A percentile compares a stretch with the other conserved stretches of the same genome.
phyloP scores from a whole-genome alignment of 2,797 vertebrate genomes.

The Phylloscopus collybita region DNA sequence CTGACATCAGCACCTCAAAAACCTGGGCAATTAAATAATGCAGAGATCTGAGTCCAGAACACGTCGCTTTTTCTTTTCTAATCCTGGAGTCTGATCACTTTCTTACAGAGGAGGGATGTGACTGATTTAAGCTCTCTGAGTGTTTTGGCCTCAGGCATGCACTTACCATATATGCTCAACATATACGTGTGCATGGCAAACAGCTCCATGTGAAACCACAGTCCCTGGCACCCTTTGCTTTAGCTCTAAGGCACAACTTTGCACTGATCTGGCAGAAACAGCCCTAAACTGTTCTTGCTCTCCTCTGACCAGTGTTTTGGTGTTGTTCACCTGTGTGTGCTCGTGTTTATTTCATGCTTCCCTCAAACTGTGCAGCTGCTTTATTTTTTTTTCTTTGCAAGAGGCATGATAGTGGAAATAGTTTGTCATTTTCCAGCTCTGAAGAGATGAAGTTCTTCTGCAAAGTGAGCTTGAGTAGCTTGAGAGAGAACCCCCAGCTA shows the following conservation, averaged over 20 bases:
- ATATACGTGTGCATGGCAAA: accelerated
- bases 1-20: neutral
- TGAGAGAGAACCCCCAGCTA: neutral
- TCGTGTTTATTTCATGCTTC: neutral
- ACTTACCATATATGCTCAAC: neutral
- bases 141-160: neutral
- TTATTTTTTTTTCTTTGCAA: neutral
- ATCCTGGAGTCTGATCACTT: neutral
- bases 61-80: neutral
- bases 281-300: neutral
- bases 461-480: neutral
- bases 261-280: neutral
- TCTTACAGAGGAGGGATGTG: neutral
- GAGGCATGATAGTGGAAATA: neutral
- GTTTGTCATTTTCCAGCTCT: neutral
- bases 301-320: neutral
- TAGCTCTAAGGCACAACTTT: neutral
- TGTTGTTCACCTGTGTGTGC: accelerated
- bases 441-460: neutral
- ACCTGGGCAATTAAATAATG: neutral
- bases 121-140: neutral
- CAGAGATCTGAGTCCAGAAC: neutral
- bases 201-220: neutral
- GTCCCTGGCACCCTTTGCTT: neutral
- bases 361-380: neutral